These are phyloP conservation scores for Phorcus lineatus DNA, from an alignment of 2,888 invertebrate genomes.

Conservation along the genomic window DNA sequence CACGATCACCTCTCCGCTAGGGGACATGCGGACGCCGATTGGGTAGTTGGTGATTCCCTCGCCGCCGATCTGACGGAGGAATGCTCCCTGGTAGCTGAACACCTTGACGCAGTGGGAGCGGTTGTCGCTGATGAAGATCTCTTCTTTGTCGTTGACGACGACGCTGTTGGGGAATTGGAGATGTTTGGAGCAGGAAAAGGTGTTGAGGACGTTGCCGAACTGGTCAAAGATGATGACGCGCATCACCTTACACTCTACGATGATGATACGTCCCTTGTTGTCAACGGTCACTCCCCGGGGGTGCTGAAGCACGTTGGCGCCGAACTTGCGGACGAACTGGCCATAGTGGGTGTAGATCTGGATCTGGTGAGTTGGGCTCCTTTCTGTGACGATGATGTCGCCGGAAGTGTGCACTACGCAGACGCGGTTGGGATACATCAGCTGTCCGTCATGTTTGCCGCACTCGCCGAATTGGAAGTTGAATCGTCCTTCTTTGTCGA, in stretches of 20 bases:
- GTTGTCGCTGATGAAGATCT: slow-evolving; percentile 99
- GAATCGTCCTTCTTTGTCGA: slow-evolving; percentile 98
- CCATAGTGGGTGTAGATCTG: slow-evolving; percentile 98
- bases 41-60: slow-evolving; percentile 99
- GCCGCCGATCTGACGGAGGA: slow-evolving; percentile 96
- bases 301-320: slow-evolving; percentile 98
- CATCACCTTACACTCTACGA: slow-evolving; percentile 98
- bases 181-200: slow-evolving; percentile 82
- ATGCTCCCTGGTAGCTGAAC: slow-evolving; percentile 96
- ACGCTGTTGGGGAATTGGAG: slow-evolving; percentile 99
- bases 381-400: slow-evolving; percentile 98
- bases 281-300: slow-evolving; percentile 99
- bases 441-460: slow-evolving; percentile 95
- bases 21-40: slow-evolving; percentile 98
- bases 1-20: slow-evolving; percentile 96
- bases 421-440: slow-evolving; percentile 98
- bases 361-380: slow-evolving; percentile 97
- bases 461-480: slow-evolving; percentile 99
- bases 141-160: slow-evolving; percentile 98
- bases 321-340: slow-evolving; percentile 99
- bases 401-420: slow-evolving; percentile 98
- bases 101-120: slow-evolving; percentile 98
- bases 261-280: slow-evolving; percentile 97
- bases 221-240: slow-evolving; percentile 99
- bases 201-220: slow-evolving; percentile 80